Percentiles rank a stretch among this genome's conserved stretches.
phyloP scores from a whole-genome alignment of 2,113 vertebrate genomes.

The Phalacrocorax aristotelis region DNA sequence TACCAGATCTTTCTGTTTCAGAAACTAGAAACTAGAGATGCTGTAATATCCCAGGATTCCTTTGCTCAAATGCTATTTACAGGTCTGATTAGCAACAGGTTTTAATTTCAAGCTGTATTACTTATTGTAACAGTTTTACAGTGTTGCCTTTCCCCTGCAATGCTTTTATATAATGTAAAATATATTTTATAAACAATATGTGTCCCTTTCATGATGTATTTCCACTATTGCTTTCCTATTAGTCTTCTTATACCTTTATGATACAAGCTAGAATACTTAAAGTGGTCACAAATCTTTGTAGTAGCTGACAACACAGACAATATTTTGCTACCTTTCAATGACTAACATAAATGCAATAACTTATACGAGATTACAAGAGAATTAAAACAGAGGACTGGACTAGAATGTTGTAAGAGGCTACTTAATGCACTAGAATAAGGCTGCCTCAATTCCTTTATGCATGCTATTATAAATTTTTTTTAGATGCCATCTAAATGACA shows the following conservation, averaged over 20 bases:
- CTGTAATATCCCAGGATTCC: neutral
- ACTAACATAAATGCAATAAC: neutral
- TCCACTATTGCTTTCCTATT: neutral
- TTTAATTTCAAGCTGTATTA: neutral
- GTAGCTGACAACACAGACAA: neutral
- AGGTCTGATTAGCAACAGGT: neutral
- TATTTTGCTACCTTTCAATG: neutral
- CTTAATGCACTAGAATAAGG: neutral
- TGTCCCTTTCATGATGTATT: neutral
- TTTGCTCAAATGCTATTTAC: neutral
- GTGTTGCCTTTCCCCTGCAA: neutral
- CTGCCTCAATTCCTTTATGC: neutral
- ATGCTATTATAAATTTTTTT: neutral
- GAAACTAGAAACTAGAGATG: neutral
- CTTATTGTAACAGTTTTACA: neutral
- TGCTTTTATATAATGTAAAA: neutral
- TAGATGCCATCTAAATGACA: neutral
- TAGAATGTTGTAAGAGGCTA: neutral
- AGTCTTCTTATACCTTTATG: neutral
- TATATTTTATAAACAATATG: neutral
- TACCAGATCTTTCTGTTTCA: neutral
- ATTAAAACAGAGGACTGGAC: neutral
- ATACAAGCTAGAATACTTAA: neutral
- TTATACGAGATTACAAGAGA: neutral
- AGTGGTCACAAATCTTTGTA: neutral